Evolutionary conservation across 2,888 invertebrate genomes (phyloP).

Genomic region (Empis stercorea): DNA sequence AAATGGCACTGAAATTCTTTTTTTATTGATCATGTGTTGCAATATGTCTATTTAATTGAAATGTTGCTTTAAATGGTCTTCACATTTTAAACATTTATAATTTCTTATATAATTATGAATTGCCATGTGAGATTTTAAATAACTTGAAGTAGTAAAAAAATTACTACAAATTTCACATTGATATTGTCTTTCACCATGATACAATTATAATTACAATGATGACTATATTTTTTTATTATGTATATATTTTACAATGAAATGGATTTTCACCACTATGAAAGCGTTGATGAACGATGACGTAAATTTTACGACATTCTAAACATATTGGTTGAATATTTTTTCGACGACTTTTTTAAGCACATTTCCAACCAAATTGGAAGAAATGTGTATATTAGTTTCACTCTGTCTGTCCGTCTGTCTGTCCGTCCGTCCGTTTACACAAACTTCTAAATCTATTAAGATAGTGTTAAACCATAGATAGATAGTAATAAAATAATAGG

Average conservation of each 20-base stretch:
- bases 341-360: too few relatives aligned
- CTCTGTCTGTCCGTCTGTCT: too few relatives aligned
- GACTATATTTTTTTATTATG: too few relatives aligned
- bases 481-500: too few relatives aligned
- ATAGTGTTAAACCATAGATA: too few relatives aligned
- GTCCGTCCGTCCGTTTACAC: too few relatives aligned
- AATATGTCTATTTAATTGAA: conserved; percentile 11
- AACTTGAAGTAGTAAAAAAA: conserved; percentile 22
- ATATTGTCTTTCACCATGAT: conserved; percentile 19
- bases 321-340: background rate
- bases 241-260: background rate
- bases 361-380: too few relatives aligned
- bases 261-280: background rate
- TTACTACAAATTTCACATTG: conserved; percentile 22
- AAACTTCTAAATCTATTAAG: too few relatives aligned
- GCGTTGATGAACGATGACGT: background rate
- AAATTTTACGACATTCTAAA: background rate
- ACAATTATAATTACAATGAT: conserved; percentile 17
- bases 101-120: conserved; percentile 18
- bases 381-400: too few relatives aligned
- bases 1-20: conserved; percentile 18
- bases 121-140: conserved; percentile 20
- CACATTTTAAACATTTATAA: conserved; percentile 18
- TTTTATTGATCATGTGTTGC: conserved; percentile 17
- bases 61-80: background rate